Evolutionary conservation across 2,888 invertebrate genomes (phyloP), one percentile per base, ranked within the genome.

Genomic region (Uloborus plumipes): DNA sequence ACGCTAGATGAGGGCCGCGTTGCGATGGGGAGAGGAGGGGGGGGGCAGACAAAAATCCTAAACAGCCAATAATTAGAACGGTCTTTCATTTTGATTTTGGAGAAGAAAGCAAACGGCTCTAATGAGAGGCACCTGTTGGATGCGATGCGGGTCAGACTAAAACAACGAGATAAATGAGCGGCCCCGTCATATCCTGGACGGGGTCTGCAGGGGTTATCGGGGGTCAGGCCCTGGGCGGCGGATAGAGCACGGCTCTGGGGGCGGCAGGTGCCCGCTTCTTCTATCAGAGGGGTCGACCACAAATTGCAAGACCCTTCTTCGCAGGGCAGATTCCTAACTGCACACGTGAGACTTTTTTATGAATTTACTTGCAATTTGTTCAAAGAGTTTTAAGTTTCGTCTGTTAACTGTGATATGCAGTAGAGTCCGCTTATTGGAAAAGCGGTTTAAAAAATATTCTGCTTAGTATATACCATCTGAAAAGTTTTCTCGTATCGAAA

Each of bases 101-200:
- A n/a, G n/a, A 39, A 39, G 39, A 39, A 39, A 39, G 39, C 39
- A 39, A 39, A 39, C 39, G 39, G 39, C 39, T 39, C 39, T 39
- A 39, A 39, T 39, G 61, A 58, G 61, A 39, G 39, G 39, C 39
- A 75, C 75, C 75, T 75, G 75, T 75, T 75, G 67, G 51, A 20
- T 18, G 62, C 31, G 75, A 75, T 75, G 75, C 75, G 75, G 75
- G 75, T 66, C 75, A 75, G 59, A 67, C 66, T 75, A 75, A 75
- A 75, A 75, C 75, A 75, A 75, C 75, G 75, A 75, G 59, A 75
- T 75, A 75, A 75, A 75, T 75, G 65, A 75, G 66, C 59, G 75
- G 59, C 59, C 75, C 31, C 59, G 67, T 53, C 67, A 66, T 67
- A 75, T 75, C 75, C 75, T 75, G 67, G 66, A 66, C 75, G 75